Base-by-base conservation (phyloP, 2,113 vertebrate species). In the Leucoraja erinaceus region DNA sequence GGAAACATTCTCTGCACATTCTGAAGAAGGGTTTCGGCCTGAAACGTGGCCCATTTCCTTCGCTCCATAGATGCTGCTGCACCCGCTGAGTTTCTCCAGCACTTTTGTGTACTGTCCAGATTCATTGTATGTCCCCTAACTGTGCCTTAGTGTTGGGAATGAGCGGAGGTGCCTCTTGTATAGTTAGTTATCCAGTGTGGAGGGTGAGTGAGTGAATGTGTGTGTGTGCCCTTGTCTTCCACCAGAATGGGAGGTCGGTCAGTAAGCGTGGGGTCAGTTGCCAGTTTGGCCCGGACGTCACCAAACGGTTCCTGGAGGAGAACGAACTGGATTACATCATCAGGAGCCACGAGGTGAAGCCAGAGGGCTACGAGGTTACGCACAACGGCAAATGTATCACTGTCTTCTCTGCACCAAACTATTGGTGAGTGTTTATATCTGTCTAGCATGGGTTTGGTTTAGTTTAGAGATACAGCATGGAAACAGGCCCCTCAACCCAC, bases 341-440 rank as follows among this genome's bases (percentile, higher is more conserved):
- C 93, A 97, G 98, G 28, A 99, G 98, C 95, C 98, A 99, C 16
- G 98, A 99, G 95, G 98, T 99, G 86, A 99, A 99, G 94, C 94
- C 96, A 0, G 98, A 99, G 94, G 98, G 98, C 93, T 99, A 98
- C 0, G 98, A 99, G 96, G 97, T 98, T 96, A 97, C 98, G 16
- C 98, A 99, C 90, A 97, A 96, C 1, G 98, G 98, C 95, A 97
- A 97, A 94, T 99, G 98, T 61, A 97, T 99, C 96, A 99, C 98
- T 0, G 98, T 99, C 94, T 99, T 99, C 96, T 99, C 98, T 0
- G 98, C 98, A 56, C 98, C 98, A 95, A 99, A 99, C 96, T 99
- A 99, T 97, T 99, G 98, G 98, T 99, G 94, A 25, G 96, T 93
- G 16, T 25, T 18, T 0, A 0, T 4, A 0, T 14, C 66, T 66